phyloP scores from a whole-genome alignment of 1,140 invertebrate genomes.

The Drosophila littoralis region DNA sequence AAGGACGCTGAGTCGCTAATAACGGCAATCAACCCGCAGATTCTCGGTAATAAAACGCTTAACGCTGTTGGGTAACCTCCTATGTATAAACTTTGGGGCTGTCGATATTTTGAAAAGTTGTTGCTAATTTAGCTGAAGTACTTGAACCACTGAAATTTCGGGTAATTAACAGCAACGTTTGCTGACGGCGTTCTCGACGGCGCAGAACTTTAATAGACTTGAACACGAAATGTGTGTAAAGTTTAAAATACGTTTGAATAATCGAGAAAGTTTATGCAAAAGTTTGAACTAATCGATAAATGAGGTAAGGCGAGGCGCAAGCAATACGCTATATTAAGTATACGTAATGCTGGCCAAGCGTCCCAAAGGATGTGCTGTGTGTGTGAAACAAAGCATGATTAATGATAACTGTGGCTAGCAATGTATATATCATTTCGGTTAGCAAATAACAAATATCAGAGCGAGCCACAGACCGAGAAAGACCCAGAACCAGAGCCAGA shows the following conservation, averaged over 20 bases:
- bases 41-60: conserved; percentile 65
- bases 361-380: conserved; percentile 11
- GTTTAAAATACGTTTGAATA: conserved; percentile 53
- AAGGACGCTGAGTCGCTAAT: conserved; percentile 18
- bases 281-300: conserved; percentile 62
- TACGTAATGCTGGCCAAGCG: conserved; percentile 55
- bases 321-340: conserved; percentile 52
- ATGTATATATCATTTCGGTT: conserved; percentile 75
- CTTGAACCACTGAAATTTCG: conserved; percentile 68
- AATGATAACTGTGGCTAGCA: conserved; percentile 71
- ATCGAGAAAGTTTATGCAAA: conserved; percentile 61
- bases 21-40: conserved; percentile 4
- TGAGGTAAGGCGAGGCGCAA: conserved; percentile 12
- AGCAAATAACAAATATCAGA: conserved; percentile 75
- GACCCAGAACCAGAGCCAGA: background rate
- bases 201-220: conserved; percentile 67
- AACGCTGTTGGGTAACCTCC: conserved; percentile 52
- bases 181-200: background rate
- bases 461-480: conserved; percentile 11
- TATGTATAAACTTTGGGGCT: conserved; percentile 41
- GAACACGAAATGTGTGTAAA: conserved; percentile 7
- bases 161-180: conserved; percentile 73
- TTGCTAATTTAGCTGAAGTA: conserved; percentile 65
- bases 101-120: conserved; percentile 78
- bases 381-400: conserved; percentile 74